phyloP scores from a whole-genome alignment of 1,140 invertebrate species.

The Matsumurasca onukii region DNA sequence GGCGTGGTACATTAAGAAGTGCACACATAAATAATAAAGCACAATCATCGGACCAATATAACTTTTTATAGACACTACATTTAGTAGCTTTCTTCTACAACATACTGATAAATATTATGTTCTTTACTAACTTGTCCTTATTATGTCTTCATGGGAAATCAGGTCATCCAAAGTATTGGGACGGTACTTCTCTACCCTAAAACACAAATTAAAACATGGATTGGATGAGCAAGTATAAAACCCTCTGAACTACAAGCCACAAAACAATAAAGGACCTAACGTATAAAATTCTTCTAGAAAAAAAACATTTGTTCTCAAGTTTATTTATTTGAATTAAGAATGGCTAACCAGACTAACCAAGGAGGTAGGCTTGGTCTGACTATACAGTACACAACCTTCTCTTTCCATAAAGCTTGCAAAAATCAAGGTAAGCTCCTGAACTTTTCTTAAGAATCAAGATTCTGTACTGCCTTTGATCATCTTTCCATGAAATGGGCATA shows the following conservation, averaged over 20 bases:
- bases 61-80: neutral
- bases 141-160: conserved; percentile 96
- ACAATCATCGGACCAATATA: conserved; percentile 11
- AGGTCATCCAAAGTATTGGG: conserved; percentile 88
- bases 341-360: conserved; percentile 21
- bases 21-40: neutral
- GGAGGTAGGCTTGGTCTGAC: no score
- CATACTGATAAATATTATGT: neutral
- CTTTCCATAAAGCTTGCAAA: no score
- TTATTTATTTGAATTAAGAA: neutral
- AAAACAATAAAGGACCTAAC: neutral
- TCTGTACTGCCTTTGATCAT: no score
- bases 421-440: no score
- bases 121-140: conserved; percentile 83
- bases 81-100: neutral
- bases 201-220: conserved; percentile 44
- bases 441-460: no score
- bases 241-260: neutral
- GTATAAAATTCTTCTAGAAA: neutral
- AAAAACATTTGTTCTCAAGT: neutral
- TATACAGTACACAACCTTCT: no score
- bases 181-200: conserved; percentile 97
- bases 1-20: conserved; percentile 11
- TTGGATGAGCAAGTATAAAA: neutral
- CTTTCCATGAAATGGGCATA: no score